Evolutionary conservation across 2,113 vertebrate species (phyloP).

Genomic region (Phoenicopterus ruber): DNA sequence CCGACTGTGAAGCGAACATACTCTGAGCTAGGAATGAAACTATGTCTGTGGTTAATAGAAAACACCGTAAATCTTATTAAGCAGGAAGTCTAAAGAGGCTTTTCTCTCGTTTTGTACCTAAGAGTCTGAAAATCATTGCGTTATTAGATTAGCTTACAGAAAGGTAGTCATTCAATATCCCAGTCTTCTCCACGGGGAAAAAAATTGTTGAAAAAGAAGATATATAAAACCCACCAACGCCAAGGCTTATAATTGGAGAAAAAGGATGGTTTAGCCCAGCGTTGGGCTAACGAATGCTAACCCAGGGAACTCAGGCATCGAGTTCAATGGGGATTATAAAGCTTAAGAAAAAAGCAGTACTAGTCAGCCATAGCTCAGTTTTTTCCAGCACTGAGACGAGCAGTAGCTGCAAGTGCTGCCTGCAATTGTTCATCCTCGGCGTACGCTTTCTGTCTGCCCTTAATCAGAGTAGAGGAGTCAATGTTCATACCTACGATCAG

Average conservation of each 20-base stretch:
- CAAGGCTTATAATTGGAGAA: neutral
- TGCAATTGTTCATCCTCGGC: neutral
- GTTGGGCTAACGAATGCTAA: constrained; percentile 38
- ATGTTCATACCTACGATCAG: neutral
- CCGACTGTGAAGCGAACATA: neutral
- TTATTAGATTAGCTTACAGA: constrained; percentile 44
- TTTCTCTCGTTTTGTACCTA: constrained; percentile 48
- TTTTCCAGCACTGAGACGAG: neutral
- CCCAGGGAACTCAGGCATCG: neutral
- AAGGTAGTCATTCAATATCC: constrained; percentile 52
- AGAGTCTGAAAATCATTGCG: constrained; percentile 45
- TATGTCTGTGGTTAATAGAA: constrained; percentile 39
- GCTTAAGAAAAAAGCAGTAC: constrained; percentile 26
- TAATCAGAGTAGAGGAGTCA: neutral
- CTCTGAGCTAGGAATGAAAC: neutral
- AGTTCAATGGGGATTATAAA: constrained; percentile 19
- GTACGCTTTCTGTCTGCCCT: neutral
- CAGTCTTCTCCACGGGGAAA: neutral
- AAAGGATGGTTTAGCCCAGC: neutral
- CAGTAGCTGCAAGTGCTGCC: neutral
- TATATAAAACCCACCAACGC: neutral
- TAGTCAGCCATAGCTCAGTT: neutral
- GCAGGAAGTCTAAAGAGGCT: constrained; percentile 52
- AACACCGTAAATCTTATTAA: constrained; percentile 60
- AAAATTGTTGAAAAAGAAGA: neutral